Conservation (phyloP, 2,113 vertebrate genomes). For the Chrysochloris asiatica region DNA sequence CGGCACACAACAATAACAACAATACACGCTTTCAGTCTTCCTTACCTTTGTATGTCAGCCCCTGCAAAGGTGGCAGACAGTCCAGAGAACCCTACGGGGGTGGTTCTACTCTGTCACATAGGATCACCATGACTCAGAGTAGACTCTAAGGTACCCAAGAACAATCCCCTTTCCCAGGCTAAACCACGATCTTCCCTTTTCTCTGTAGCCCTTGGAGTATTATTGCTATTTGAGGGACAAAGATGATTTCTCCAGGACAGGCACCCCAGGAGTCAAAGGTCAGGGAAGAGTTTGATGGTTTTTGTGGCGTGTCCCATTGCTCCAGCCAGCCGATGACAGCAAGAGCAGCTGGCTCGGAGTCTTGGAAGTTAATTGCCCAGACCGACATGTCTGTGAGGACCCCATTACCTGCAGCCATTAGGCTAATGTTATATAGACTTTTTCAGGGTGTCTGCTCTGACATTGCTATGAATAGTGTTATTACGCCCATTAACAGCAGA, state of each 20-base stretch:
- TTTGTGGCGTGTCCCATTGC: neutral
- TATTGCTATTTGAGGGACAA: neutral
- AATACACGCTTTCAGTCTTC: too few relatives aligned
- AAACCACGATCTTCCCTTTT: neutral
- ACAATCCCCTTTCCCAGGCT: neutral
- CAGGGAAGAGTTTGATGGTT: neutral
- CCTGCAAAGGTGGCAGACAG: neutral
- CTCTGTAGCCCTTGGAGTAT: neutral
- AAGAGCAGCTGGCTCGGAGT: constrained; percentile 69
- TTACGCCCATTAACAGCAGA: constrained; percentile 84
- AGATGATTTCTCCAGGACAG: neutral
- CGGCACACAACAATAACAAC: too few relatives aligned
- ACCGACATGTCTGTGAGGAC: constrained; percentile 74
- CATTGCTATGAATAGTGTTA: constrained; percentile 84
- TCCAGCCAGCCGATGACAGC: neutral
- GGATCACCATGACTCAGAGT: neutral
- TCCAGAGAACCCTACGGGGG: neutral
- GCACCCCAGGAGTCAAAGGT: neutral
- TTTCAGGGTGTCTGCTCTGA: constrained; percentile 81
- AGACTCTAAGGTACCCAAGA: neutral
- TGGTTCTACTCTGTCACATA: neutral
- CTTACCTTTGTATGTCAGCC: too few relatives aligned
- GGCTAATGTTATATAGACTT: constrained; percentile 87
- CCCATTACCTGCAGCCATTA: constrained; percentile 86
- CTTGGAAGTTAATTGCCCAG: constrained; percentile 81